These are phyloP conservation scores for Glaucidium brasilianum DNA, from an alignment of 2,113 vertebrate genomes.

Conservation along the genomic window DNA sequence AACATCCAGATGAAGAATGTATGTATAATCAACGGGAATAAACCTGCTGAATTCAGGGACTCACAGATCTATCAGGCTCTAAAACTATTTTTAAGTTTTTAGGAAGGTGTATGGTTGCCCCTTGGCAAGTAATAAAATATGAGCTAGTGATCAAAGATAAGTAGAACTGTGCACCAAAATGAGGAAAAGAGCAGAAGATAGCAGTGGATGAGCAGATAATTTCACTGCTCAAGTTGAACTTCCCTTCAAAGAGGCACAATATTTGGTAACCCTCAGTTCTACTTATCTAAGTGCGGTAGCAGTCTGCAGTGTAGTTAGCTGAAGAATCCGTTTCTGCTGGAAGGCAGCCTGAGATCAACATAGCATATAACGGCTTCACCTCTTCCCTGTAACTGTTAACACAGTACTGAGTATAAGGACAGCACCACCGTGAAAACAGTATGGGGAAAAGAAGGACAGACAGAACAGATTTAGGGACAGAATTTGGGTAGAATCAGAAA, in stretches of 20 bases:
- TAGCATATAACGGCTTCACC: not conserved
- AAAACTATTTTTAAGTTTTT: not conserved
- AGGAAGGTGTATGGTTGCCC: not conserved
- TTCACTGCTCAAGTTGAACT: not conserved
- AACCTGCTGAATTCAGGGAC: not conserved
- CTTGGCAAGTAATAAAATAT: not conserved
- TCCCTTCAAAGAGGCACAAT: not conserved
- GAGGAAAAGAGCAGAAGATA: not conserved
- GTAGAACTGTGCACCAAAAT: not conserved
- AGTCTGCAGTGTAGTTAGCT: not conserved
- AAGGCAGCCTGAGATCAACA: not conserved
- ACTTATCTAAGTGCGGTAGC: not conserved
- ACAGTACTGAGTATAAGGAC: not conserved
- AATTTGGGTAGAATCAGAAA: not conserved
- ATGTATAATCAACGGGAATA: not conserved
- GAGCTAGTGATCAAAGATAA: not conserved
- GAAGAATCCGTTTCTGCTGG: not conserved
- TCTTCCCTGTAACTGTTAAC: not conserved
- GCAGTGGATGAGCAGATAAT: not conserved
- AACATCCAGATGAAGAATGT: not conserved
- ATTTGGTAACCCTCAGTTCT: not conserved
- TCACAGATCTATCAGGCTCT: not conserved
- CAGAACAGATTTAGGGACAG: not conserved
- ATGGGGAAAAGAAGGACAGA: not conserved
- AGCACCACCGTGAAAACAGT: not conserved